A percentile compares a stretch with the other conserved stretches of the same genome.
Evolutionary conservation across 2,797 vertebrate genomes (phyloP).

Genomic region (Sternarchorhynchus goeldii): DNA sequence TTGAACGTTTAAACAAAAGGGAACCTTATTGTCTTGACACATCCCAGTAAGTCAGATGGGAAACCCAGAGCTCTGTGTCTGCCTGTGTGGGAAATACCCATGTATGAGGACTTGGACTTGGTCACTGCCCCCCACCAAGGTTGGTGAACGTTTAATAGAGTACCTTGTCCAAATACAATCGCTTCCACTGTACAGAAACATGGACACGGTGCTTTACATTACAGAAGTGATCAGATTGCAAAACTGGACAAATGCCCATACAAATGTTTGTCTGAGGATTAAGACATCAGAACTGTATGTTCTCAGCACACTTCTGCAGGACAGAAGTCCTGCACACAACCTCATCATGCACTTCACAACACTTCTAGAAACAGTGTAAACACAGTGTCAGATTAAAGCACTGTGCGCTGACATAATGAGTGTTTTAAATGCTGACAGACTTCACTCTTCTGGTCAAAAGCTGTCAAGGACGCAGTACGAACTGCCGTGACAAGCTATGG

Average conservation of each 20-base stretch:
- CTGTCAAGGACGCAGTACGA: not conserved
- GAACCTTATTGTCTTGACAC: too few relatives aligned
- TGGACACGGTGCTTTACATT: not conserved
- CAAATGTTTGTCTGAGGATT: constrained; percentile 15
- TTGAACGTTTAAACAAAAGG: too few relatives aligned
- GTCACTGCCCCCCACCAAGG: not conserved
- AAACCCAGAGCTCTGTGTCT: too few relatives aligned
- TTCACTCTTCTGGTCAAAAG: not conserved
- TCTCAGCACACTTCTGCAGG: not conserved
- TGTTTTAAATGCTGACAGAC: not conserved
- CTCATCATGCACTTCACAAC: not conserved
- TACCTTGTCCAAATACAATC: constrained; percentile 5
- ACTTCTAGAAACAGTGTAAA: not conserved
- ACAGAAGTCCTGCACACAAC: not conserved
- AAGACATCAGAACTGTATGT: not conserved
- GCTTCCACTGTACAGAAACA: constrained; percentile 17
- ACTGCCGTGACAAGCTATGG: not conserved
- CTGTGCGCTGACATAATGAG: not conserved
- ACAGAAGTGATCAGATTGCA: not conserved
- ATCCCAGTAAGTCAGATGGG: too few relatives aligned
- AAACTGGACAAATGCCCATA: constrained; percentile 6
- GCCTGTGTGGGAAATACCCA: too few relatives aligned
- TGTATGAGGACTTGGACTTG: too few relatives aligned
- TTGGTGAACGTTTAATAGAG: not conserved
- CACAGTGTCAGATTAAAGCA: not conserved